Evolutionary conservation across 1,140 invertebrate genomes (phyloP).

Genomic region (Arion vulgaris): DNA sequence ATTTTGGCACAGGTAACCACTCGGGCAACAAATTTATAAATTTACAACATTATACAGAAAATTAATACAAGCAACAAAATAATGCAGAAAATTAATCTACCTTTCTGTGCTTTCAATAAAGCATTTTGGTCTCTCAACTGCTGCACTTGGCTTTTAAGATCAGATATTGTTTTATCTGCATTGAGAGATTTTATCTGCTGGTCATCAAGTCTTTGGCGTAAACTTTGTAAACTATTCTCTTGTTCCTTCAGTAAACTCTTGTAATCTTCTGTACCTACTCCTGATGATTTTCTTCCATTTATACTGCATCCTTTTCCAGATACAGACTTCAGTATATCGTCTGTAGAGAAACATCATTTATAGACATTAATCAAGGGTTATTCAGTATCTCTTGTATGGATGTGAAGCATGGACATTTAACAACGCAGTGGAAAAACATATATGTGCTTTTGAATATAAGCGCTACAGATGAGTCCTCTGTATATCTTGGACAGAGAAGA

Average conservation of each 20-base stretch:
- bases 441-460: too few relatives aligned
- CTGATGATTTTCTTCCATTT: not conserved
- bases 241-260: constrained; percentile 46
- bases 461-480: too few relatives aligned
- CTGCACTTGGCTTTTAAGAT: constrained; percentile 81
- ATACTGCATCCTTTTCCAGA: constrained; percentile 55
- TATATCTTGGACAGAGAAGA: too few relatives aligned
- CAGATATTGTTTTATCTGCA: constrained; percentile 79
- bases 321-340: constrained; percentile 76
- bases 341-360: constrained; percentile 47
- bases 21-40: too few relatives aligned
- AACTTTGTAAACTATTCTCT: constrained; percentile 74
- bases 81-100: not conserved
- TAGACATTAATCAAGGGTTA: too few relatives aligned
- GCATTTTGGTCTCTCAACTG: constrained; percentile 91
- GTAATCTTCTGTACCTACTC: constrained; percentile 32
- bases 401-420: too few relatives aligned
- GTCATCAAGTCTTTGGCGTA: constrained; percentile 64
- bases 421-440: too few relatives aligned
- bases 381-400: too few relatives aligned
- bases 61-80: too few relatives aligned
- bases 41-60: too few relatives aligned
- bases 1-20: too few relatives aligned
- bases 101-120: constrained; percentile 83
- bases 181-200: constrained; percentile 58